Evolutionary conservation across 2,113 vertebrate genomes (phyloP), one percentile per base, ranked within the genome.

Genomic region (Nansenia antarctica): DNA sequence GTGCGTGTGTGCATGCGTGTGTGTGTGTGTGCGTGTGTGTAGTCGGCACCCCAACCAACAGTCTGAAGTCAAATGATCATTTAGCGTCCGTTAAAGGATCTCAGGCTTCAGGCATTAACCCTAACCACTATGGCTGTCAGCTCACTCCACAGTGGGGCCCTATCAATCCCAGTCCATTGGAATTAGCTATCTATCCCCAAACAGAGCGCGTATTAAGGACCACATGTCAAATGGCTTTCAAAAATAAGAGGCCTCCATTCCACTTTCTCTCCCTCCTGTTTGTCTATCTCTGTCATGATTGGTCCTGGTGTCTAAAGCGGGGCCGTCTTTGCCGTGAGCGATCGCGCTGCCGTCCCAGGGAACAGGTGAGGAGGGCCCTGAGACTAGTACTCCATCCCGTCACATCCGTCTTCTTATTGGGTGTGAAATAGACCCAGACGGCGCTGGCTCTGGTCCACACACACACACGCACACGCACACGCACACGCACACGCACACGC

Each of bases 11-110:
- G n/a, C n/a, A n/a, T n/a, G n/a, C n/a, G n/a, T n/a, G n/a, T n/a
- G n/a, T n/a, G n/a, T n/a, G 49, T 49, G 37, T 30, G 31, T 63
- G 62, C 45, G 49, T 47, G 31, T 26, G n/a, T n/a, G n/a, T n/a
- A 39, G 27, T 3, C 30, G 12, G 57, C 66, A 79, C 67, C 70
- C 71, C 74, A n/a, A n/a, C n/a, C n/a, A n/a, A n/a, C n/a, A n/a
- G n/a, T n/a, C n/a, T n/a, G n/a, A 78, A 74, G 30, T 70, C 80
- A 52, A 72, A 55, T 62, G 67, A 58, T 74, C 65, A 57, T 74
- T 74, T 63, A 45, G 63, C 55, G 12, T 72, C 30, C 37, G 35
- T 60, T 72, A 54, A 65, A 74, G 57, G 65, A 60, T 58, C 61
- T 58, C 14, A n/a, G 31, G 18, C 31, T 9, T 55, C 6, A 24